A percentile compares a stretch with the other conserved stretches of the same genome.
phyloP scores from a whole-genome alignment of 64 coral and sea anemone species.

The Actinia equina region DNA sequence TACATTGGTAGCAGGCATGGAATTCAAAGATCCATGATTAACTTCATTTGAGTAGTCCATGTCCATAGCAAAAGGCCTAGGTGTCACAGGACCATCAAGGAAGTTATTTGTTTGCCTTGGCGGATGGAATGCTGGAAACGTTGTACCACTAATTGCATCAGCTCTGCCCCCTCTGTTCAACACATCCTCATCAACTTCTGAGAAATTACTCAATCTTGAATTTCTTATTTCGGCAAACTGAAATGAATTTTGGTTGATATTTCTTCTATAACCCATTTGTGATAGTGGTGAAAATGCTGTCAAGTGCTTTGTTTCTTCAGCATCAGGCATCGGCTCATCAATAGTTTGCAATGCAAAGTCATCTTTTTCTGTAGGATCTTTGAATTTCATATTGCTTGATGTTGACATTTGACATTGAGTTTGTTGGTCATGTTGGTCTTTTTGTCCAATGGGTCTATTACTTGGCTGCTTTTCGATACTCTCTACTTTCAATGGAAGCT shows the following conservation, averaged over 20 bases:
- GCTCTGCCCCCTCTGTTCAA: background rate
- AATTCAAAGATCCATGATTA: constrained; percentile 1
- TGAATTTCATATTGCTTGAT: background rate
- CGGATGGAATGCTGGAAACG: background rate
- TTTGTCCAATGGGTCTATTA: no score
- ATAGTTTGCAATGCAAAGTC: background rate
- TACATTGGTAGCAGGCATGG: background rate
- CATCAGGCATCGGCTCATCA: constrained; percentile 7
- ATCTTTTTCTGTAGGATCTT: background rate
- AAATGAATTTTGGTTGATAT: background rate
- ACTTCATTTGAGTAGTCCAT: background rate
- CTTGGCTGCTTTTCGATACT: background rate
- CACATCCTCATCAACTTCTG: background rate
- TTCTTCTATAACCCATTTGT: background rate
- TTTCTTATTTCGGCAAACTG: background rate
- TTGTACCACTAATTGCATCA: background rate
- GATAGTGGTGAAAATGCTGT: background rate
- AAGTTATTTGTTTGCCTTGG: background rate
- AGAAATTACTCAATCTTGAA: background rate
- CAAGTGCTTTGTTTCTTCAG: background rate
- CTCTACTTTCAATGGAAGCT: background rate
- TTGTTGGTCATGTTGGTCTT: no score
- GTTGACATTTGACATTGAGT: background rate
- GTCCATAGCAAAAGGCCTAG: background rate
- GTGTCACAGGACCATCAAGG: background rate